Evolutionary conservation across 2,888 invertebrate genomes (phyloP), one percentile per base, ranked within the genome.

Genomic region (Xanthia icteritia): DNA sequence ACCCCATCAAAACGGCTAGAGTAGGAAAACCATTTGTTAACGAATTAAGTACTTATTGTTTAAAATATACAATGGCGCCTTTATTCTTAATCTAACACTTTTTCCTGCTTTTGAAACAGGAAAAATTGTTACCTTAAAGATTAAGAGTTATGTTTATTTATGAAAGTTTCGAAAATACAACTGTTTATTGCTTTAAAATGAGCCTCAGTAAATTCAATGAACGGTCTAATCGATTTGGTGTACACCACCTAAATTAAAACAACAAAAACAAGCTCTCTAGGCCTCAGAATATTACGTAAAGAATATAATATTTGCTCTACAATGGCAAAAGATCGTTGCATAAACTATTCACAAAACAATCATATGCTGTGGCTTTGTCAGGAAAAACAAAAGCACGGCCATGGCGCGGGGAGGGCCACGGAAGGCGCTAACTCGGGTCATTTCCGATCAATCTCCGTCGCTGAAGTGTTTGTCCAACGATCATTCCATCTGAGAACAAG

Each of bases 361-460:
- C 51, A 1, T 11, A 61, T 11, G 39, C n/a, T 72, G 36, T 5
- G 48, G 61, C 63, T 54, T 85, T 85, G 71, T 81, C 63, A 60
- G 56, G 54, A 42, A 67, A 75, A 81, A 85, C 78, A 82, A 87
- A 83, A 74, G 76, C 64, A n/a, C 63, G 65, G 76, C 67, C 56
- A 61, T 48, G 77, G 79, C 72, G 67, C n/a, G 63, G 45, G 73
- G 58, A 76, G 67, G 67, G 27, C 61, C 68, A 70, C 61, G 77
- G 89, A 83, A 90, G 84, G 75, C 61, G 85, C 81, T 84, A 89
- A 88, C 89, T 89, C 79, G n/a, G 73, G 79, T 86, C 76, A 90
- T 90, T 92, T 91, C 91, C 92, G 79, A 73, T 83, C 89, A 91
- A 92, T 92, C 88, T 91, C 90, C 89, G 89, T 70, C 72, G 17